A percentile compares a stretch with the other conserved stretches of the same genome.
phyloP scores from a whole-genome alignment of 2,113 vertebrate species.

The Alethe castanea region DNA sequence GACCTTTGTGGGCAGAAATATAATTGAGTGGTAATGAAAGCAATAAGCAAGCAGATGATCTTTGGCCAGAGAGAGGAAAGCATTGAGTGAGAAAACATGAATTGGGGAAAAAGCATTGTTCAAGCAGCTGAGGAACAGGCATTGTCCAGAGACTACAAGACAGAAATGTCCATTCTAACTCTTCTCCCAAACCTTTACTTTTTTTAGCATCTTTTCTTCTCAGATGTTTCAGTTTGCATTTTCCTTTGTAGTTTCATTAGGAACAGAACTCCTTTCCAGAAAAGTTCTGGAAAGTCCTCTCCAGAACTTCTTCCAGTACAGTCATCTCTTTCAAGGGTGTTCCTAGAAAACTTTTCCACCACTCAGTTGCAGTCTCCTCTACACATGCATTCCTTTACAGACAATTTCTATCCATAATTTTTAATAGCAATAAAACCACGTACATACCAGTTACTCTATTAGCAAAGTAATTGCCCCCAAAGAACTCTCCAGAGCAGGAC shows the following conservation, averaged over 20 bases:
- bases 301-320: background rate
- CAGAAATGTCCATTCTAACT: background rate
- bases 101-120: background rate
- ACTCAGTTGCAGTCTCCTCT: background rate
- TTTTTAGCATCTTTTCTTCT: background rate
- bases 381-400: background rate
- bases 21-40: background rate
- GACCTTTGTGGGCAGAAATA: background rate
- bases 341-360: background rate
- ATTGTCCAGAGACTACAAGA: background rate
- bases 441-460: background rate
- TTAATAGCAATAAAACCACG: background rate
- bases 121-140: background rate
- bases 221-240: background rate
- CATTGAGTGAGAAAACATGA: background rate
- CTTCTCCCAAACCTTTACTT: background rate
- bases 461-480: background rate
- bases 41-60: conserved; percentile 2
- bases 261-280: background rate
- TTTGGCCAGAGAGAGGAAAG: background rate
- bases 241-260: background rate
- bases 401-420: background rate
- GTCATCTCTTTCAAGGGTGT: background rate
- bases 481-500: background rate
- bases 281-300: background rate